These are phyloP conservation scores for Lasioglossum baleicum DNA, from an alignment of 1,140 invertebrate genomes.

Conservation along the genomic window DNA sequence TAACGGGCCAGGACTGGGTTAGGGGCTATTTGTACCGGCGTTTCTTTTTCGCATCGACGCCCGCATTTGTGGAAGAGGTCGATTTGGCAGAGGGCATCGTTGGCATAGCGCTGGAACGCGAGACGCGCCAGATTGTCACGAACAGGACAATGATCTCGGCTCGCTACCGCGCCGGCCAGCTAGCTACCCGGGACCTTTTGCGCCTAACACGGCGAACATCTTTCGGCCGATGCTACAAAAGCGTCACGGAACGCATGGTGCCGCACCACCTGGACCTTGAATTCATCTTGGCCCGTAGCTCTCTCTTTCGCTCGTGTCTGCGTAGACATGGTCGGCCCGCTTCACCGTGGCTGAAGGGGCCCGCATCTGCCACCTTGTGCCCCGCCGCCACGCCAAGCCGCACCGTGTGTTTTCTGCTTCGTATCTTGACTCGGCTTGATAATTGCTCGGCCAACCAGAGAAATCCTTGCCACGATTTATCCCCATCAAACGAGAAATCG, in stretches of 20 bases:
- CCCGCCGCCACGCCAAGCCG: not conserved
- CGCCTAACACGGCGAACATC: constrained; percentile 33
- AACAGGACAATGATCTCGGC: constrained; percentile 59
- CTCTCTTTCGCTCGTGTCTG: constrained; percentile 9
- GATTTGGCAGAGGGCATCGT: constrained; percentile 54
- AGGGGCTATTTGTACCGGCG: constrained; percentile 39
- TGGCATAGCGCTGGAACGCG: constrained; percentile 44
- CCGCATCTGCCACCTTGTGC: constrained; percentile 61
- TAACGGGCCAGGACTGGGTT: not conserved
- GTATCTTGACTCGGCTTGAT: constrained; percentile 43
- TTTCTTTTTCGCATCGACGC: constrained; percentile 36
- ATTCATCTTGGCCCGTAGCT: constrained; percentile 37
- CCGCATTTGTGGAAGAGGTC: constrained; percentile 39
- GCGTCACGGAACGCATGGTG: constrained; percentile 38
- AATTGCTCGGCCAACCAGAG: constrained; percentile 46
- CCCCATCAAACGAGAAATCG: not conserved
- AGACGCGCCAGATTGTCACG: constrained; percentile 55
- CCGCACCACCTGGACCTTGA: constrained; percentile 29
- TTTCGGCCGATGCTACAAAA: constrained; percentile 43
- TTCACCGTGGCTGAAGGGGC: constrained; percentile 30
- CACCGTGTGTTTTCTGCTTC: constrained; percentile 32
- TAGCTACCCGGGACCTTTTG: constrained; percentile 9
- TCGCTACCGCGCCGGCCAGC: constrained; percentile 2
- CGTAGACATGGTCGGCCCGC: not conserved
- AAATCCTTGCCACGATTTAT: constrained; percentile 47